Percentiles rank a stretch among this genome's conserved stretches.
These are phyloP conservation scores for Cantharis nigra DNA, from an alignment of 2,888 invertebrate species.

Conservation along the genomic window DNA sequence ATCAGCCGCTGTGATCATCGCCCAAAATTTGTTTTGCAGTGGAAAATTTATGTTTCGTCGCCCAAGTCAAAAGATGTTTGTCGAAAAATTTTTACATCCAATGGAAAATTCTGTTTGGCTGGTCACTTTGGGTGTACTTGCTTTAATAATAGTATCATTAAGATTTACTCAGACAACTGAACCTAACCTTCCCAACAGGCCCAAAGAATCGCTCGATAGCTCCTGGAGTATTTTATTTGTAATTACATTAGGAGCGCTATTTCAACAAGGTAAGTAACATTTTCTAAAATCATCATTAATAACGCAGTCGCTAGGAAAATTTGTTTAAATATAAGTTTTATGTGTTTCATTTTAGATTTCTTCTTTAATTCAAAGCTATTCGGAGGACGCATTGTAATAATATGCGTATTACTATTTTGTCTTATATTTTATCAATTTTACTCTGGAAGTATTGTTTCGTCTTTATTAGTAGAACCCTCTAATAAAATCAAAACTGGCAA, in stretches of 20 bases:
- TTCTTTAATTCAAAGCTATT: background rate
- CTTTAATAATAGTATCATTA: constrained; percentile 38
- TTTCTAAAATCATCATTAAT: background rate
- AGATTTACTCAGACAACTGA: constrained; percentile 33
- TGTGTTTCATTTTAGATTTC: constrained; percentile 21
- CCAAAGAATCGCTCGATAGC: constrained; percentile 25
- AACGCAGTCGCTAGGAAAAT: too few relatives aligned
- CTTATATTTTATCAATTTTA: constrained; percentile 71
- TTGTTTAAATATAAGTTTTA: background rate
- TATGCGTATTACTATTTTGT: constrained; percentile 57
- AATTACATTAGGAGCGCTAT: constrained; percentile 49
- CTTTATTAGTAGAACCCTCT: constrained; percentile 64
- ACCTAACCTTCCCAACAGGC: background rate
- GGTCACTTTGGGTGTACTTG: constrained; percentile 43
- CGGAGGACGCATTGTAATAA: constrained; percentile 41
- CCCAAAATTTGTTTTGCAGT: constrained; percentile 48
- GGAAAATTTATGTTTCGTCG: constrained; percentile 70
- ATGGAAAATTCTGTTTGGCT: constrained; percentile 64
- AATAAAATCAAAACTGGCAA: constrained; percentile 63
- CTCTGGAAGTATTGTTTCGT: constrained; percentile 71
- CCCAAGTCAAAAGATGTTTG: constrained; percentile 64
- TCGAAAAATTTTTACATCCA: constrained; percentile 67
- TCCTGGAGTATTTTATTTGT: constrained; percentile 57
- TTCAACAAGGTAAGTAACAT: constrained; percentile 42
- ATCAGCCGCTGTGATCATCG: too few relatives aligned